Base-by-base conservation (phyloP, 2,113 vertebrate species). In the Pundamilia nyererei region DNA sequence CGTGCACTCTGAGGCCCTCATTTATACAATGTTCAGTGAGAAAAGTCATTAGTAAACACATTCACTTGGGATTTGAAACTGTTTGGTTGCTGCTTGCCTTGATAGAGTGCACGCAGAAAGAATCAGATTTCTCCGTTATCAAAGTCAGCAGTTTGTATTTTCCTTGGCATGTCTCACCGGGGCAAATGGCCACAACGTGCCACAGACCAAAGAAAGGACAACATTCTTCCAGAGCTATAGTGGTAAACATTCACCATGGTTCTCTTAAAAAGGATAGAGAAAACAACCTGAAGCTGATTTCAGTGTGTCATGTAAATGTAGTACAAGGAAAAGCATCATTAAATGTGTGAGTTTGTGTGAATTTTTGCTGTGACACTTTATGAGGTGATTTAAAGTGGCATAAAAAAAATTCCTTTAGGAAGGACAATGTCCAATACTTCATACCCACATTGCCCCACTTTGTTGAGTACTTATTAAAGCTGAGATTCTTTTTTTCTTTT, bases 101-200 rank as follows among this genome's bases (percentile, higher is more conserved):
- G 81, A 87, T 56, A 80, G 86, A 89, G 81, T 68, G 51, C 56
- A 81, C 35, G 75, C 62, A 84, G 70, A 79, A 55, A 90, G 80
- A 87, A 92, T 92, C 79, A 79, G 70, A 92, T 93, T 93, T 75
- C 60, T 40, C 82, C 84, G 54, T 91, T 94, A 95, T 96, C 93
- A 95, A 84, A 92, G 90, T 89, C 89, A 90, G 83, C 90, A 87
- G 86, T 93, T 87, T 91, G 75, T 94, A 90, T 94, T 95, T 95
- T 89, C 70, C 24, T 95, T 94, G 92, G 92, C 93, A 49, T n/a
- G 21, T 13, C 14, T 81, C 12, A 7, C 40, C 9, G n/a, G 51
- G 51, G 80, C 82, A 92, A 77, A 81, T 7, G 60, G 85, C 79
- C 83, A 79, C 84, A 89, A 40, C 86, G 86, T 91, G 89, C 87